Evolutionary conservation across 2,888 invertebrate genomes (phyloP).

Genomic region (Hydropsyche betteni): DNA sequence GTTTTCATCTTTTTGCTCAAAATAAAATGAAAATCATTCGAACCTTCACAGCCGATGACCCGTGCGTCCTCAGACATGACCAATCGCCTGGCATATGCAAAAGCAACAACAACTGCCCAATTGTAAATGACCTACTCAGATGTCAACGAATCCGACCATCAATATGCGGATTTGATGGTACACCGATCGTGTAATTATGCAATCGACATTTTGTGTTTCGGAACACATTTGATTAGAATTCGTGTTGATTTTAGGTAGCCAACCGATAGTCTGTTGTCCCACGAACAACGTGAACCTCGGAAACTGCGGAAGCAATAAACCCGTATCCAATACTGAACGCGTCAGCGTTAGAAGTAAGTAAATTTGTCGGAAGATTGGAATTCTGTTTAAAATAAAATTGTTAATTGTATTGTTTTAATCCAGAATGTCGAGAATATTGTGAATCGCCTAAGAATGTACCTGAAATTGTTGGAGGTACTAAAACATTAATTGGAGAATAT

Average conservation of each 20-base stretch:
- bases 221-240: background rate
- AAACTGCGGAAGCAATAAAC: background rate
- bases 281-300: background rate
- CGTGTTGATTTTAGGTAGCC: background rate
- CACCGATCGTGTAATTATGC: background rate
- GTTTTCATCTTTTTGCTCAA: background rate
- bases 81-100: background rate
- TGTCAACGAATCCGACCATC: constrained; percentile 8
- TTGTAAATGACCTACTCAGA: background rate
- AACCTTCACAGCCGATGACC: background rate
- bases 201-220: background rate
- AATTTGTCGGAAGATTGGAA: background rate
- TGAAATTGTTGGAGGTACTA: constrained; percentile 68
- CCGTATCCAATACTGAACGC: background rate
- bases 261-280: constrained; percentile 1
- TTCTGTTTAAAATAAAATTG: background rate
- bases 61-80: background rate
- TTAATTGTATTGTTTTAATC: background rate
- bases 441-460: background rate
- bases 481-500: constrained; percentile 68
- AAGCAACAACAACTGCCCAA: background rate
- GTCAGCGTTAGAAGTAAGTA: background rate
- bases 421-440: constrained; percentile 18
- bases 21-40: background rate
- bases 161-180: constrained; percentile 1